These are phyloP conservation scores for Oreochromis aureus DNA, from an alignment of 2,113 vertebrate species.

Conservation along the genomic window DNA sequence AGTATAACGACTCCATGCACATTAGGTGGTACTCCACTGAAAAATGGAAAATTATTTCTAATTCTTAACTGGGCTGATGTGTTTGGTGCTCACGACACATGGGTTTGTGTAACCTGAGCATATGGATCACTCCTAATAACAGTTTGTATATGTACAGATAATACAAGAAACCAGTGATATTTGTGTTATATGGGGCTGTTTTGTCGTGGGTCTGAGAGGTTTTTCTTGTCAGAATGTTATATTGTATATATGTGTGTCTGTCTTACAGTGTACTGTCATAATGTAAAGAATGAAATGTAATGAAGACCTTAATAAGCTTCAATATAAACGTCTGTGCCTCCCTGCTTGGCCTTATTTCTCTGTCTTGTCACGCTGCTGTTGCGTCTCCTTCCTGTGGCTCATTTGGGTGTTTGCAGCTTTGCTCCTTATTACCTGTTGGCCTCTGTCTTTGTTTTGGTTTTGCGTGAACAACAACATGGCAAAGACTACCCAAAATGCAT, in stretches of 20 bases:
- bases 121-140: not conserved
- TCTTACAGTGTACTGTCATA: fast-evolving
- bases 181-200: fast-evolving
- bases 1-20: not conserved
- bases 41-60: not conserved
- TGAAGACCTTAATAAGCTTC: fast-evolving
- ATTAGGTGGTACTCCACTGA: not conserved
- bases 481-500: not conserved
- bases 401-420: not conserved
- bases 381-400: not conserved
- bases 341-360: fast-evolving
- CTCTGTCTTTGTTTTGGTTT: not conserved
- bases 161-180: not conserved
- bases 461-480: not conserved
- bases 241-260: not conserved
- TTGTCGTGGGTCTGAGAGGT: not conserved
- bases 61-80: not conserved
- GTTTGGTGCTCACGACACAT: not conserved
- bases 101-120: not conserved
- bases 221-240: not conserved
- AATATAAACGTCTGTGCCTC: not conserved
- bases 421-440: not conserved
- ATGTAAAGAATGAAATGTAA: fast-evolving
- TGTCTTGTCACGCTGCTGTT: not conserved
- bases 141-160: fast-evolving